These are phyloP conservation scores for Tangara arthus DNA, from an alignment of 2,797 vertebrate genomes.

Conservation along the genomic window DNA sequence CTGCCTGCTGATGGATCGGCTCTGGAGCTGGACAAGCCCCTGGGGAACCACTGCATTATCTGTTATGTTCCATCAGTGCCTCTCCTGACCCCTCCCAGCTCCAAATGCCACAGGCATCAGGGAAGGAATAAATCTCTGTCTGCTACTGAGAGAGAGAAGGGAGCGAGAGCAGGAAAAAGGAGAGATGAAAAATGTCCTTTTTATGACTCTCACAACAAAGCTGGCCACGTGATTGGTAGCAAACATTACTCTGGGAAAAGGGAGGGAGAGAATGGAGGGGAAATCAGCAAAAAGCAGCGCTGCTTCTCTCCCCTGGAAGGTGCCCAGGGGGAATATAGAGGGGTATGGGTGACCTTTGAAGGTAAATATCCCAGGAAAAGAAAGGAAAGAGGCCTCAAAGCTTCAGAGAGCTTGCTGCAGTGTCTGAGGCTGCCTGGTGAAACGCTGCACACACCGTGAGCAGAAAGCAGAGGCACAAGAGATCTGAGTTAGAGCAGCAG, in stretches of 20 bases:
- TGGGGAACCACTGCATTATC: conserved; percentile 88
- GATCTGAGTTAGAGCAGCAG: neutral
- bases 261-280: neutral
- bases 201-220: conserved; percentile 67
- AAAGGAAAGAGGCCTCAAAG: neutral
- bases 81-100: conserved; percentile 70
- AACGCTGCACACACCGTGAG: neutral
- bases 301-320: neutral
- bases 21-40: conserved; percentile 88
- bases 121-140: conserved; percentile 96
- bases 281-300: conserved; percentile 31
- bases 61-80: conserved; percentile 90
- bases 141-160: conserved; percentile 72
- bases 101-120: conserved; percentile 43
- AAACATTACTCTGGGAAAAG: conserved; percentile 2
- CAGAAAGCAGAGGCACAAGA: neutral
- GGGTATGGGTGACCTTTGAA: conserved; percentile 55
- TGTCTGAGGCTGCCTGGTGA: neutral
- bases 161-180: conserved; percentile 22
- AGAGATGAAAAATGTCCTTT: conserved; percentile 76
- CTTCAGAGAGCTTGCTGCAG: neutral
- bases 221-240: conserved; percentile 10
- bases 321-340: neutral
- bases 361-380: conserved; percentile 39
- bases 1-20: conserved; percentile 92